phyloP scores from a whole-genome alignment of 2,888 invertebrate genomes.

The Eupithecia exiguata region DNA sequence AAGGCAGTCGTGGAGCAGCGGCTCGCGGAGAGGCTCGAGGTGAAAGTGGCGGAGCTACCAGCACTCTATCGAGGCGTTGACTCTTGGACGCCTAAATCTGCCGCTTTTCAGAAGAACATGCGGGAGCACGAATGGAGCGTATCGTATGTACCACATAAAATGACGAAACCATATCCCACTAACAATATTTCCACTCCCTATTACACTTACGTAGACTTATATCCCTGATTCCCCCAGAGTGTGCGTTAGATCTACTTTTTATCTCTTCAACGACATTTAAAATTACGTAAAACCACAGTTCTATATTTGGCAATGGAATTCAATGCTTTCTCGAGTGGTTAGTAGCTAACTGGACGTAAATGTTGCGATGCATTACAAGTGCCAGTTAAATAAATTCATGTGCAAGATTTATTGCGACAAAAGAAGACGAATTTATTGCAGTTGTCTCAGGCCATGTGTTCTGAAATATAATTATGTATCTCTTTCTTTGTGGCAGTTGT shows the following conservation, averaged over 20 bases:
- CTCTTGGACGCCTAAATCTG: conserved; percentile 90
- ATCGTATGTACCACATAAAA: conserved; percentile 75
- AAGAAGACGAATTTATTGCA: background rate
- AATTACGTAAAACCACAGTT: conserved; percentile 12
- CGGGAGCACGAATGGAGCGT: conserved; percentile 84
- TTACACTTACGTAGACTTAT: conserved; percentile 15
- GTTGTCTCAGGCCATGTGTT: background rate
- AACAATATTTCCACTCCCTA: conserved; percentile 48
- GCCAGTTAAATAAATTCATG: conserved; percentile 6
- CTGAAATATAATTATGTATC: conserved; percentile 44
- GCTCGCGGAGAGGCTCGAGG: conserved; percentile 80
- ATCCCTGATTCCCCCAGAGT: conserved; percentile 18
- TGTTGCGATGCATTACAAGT: conserved; percentile 1
- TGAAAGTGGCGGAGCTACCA: conserved; percentile 84
- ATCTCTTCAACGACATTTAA: background rate
- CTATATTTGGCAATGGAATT: conserved; percentile 9
- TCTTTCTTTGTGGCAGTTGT: conserved; percentile 57
- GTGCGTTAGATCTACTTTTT: conserved; percentile 27
- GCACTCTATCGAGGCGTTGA: conserved; percentile 88
- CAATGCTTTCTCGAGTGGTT: conserved; percentile 6
- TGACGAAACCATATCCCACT: conserved; percentile 50
- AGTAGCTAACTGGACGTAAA: background rate
- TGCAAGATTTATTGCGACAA: background rate
- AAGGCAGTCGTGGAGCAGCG: conserved; percentile 76
- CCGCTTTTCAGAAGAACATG: conserved; percentile 82